These are phyloP conservation scores for Salarias fasciatus DNA, from an alignment of 2,797 vertebrate genomes.

Conservation along the genomic window DNA sequence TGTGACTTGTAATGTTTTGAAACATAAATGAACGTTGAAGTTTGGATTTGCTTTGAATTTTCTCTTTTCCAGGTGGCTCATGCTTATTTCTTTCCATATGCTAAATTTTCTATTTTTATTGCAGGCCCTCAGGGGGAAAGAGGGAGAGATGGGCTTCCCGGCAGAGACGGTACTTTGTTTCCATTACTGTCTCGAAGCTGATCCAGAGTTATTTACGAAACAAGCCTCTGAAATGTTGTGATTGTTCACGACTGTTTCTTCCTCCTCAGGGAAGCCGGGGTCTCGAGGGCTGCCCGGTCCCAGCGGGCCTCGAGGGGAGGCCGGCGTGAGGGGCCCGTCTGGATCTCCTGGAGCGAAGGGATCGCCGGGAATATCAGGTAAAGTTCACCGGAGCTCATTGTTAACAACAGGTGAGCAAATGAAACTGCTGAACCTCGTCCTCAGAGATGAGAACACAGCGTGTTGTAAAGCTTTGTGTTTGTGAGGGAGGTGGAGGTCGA, in stretches of 20 bases:
- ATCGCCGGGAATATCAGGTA: constrained; percentile 86
- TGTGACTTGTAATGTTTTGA: background rate
- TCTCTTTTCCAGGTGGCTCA: constrained; percentile 18
- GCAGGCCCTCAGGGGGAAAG: constrained; percentile 83
- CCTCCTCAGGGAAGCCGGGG: constrained; percentile 80
- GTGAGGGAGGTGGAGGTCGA: constrained; percentile 4
- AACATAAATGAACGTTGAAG: constrained; percentile 10
- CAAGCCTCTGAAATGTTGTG: constrained; percentile 5
- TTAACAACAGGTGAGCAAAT: constrained; percentile 15
- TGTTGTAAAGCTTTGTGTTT: constrained; percentile 21
- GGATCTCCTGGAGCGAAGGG: constrained; percentile 86
- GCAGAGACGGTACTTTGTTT: constrained; percentile 76
- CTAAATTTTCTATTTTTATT: constrained; percentile 48
- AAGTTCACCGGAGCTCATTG: constrained; percentile 22
- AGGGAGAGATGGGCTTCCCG: constrained; percentile 79
- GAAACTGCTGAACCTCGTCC: constrained; percentile 23
- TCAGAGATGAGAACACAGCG: constrained; percentile 25
- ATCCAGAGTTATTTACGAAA: constrained; percentile 31
- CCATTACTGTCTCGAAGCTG: constrained; percentile 33
- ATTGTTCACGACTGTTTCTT: constrained; percentile 59
- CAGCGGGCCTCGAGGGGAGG: constrained; percentile 84
- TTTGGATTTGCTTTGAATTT: constrained; percentile 8
- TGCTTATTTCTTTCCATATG: constrained; percentile 13
- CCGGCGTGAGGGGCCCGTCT: constrained; percentile 80
- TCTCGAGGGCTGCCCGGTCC: constrained; percentile 82